phyloP scores from a whole-genome alignment of 2,113 vertebrate genomes.

The Psophia crepitans region DNA sequence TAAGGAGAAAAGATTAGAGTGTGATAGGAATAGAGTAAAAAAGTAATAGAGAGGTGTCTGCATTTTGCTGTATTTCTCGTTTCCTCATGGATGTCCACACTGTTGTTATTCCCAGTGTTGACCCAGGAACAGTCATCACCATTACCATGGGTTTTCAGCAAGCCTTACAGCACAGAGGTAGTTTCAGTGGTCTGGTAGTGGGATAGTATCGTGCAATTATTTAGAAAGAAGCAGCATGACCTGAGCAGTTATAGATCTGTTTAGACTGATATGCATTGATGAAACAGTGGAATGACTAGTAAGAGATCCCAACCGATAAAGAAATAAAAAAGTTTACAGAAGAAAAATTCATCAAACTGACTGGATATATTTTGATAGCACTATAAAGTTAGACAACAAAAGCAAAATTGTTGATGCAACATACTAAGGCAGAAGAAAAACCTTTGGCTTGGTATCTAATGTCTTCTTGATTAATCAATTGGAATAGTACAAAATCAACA shows the following conservation, averaged over 20 bases:
- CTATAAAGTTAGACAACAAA: background rate
- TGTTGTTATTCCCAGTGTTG: background rate
- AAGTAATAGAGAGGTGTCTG: background rate
- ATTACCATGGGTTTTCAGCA: background rate
- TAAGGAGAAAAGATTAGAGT: background rate
- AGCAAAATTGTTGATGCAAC: background rate
- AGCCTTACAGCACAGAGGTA: background rate
- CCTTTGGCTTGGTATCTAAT: background rate
- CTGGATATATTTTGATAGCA: background rate
- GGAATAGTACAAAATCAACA: background rate
- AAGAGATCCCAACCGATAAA: background rate
- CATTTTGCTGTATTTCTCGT: background rate
- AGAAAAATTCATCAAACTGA: background rate
- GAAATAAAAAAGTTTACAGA: background rate
- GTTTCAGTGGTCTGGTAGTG: background rate
- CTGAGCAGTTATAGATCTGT: background rate
- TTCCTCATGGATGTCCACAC: rapidly evolving
- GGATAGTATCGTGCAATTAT: background rate
- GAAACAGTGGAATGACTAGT: background rate
- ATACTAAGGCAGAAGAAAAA: background rate
- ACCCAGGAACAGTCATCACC: background rate
- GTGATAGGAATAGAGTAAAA: background rate
- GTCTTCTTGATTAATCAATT: background rate
- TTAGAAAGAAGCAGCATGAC: background rate
- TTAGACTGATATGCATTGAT: background rate